Evolutionary conservation across 2,888 invertebrate genomes (phyloP).

Genomic region (Agrochola lychnidis): DNA sequence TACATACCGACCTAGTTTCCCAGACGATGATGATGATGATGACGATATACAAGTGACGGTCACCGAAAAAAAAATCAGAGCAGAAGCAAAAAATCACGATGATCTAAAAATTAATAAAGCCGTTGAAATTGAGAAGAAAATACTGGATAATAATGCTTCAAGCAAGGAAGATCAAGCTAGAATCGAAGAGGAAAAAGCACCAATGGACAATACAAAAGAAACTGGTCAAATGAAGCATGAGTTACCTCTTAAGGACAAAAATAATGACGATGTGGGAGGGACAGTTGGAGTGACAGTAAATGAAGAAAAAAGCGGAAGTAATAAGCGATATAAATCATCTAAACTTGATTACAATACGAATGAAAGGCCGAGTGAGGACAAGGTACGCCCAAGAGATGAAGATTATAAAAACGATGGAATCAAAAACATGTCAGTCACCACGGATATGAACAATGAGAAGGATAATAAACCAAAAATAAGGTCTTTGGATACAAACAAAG

Average conservation of each 20-base stretch:
- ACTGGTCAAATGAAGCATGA: neutral
- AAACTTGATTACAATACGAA: neutral
- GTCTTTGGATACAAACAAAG: neutral
- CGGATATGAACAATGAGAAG: neutral
- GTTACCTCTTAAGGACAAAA: neutral
- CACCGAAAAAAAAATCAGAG: neutral
- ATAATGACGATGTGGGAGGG: neutral
- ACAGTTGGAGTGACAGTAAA: neutral
- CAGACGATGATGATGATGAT: slow-evolving; percentile 1
- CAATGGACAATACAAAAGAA: neutral
- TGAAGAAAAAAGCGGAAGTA: neutral
- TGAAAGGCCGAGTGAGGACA: neutral
- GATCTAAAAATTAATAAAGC: neutral
- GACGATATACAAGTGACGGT: neutral
- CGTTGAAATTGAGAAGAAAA: neutral
- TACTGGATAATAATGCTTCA: neutral
- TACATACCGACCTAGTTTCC: slow-evolving; percentile 11
- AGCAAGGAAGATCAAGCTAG: neutral
- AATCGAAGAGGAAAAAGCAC: neutral
- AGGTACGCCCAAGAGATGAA: neutral
- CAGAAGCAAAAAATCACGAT: neutral
- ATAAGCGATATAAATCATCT: neutral
- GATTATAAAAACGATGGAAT: neutral
- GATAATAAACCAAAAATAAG: no score
- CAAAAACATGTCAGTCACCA: neutral